Base-by-base conservation (phyloP, 2,888 invertebrate species). In the Acronicta psi region DNA sequence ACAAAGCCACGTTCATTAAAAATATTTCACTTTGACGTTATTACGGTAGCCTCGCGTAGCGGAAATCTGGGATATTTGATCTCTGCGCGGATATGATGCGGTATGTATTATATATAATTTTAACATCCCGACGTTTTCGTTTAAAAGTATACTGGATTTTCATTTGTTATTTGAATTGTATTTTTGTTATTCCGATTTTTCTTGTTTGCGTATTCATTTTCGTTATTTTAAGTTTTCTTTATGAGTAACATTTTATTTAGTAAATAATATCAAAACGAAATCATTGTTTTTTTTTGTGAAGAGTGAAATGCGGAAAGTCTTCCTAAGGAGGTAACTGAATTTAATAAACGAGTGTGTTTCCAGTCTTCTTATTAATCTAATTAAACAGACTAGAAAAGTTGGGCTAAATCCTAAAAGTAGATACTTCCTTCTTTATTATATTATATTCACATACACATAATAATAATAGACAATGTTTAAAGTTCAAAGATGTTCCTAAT, bases 1-100 rank as follows among this genome's bases (percentile, higher is more conserved):
- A 67, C 59, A 69, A 69, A 75, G 64, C 64, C 64, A 58, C 64
- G 66, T 75, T 75, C 75, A 75, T 75, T 75, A 75, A 75, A 75
- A 77, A 77, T 75, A 77, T 75, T 72, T 77, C 69, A 75, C 62
- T 77, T 75, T 75, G 75, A 75, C 75, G 72, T 77, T 77, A 77
- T 75, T 58, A 69, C 61, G 60, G 72, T 61, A 64, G 46, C 72
- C 56, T 58, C 51, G 58, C 58, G 63, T 52, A 44, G 54, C 52
- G 49, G 38, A 55, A 62, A 77, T 77, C 65, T 52, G 49, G 57
- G 44, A 75, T 68, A 75, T 77, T 71, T 68, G 54, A 74, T 77
- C 44, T 67, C 18, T 31, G 36, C 52, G 45, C 51, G 61, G 55
- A 63, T 60, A 68, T 77, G 36, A 71, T 74, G 61, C 54, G 51